Evolutionary conservation across 2,113 vertebrate species (phyloP).

Genomic region (Lethenteron camtschaticum): DNA sequence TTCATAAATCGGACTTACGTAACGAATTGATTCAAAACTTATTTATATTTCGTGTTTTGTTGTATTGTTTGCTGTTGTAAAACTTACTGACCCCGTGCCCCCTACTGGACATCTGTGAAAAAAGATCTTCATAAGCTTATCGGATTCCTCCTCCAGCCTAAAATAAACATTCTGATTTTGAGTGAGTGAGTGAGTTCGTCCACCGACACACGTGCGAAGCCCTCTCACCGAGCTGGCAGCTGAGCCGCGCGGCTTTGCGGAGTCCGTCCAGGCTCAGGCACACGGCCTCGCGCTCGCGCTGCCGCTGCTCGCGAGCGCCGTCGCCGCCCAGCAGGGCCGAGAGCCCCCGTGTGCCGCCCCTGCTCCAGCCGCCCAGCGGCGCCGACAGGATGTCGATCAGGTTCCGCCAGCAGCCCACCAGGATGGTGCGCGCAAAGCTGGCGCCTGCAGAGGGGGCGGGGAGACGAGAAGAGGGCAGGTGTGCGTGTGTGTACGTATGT

Average conservation of each 20-base stretch:
- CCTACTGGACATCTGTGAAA: too few relatives aligned
- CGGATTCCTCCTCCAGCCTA: too few relatives aligned
- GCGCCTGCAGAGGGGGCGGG: constrained; percentile 28
- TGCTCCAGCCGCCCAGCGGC: constrained; percentile 65
- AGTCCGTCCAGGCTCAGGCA: constrained; percentile 78
- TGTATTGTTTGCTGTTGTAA: too few relatives aligned
- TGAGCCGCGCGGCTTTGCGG: constrained; percentile 64
- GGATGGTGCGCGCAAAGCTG: constrained; percentile 64
- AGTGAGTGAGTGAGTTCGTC: not conserved
- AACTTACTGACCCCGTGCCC: too few relatives aligned
- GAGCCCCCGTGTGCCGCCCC: constrained; percentile 60
- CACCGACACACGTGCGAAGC: not conserved
- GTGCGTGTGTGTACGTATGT: too few relatives aligned
- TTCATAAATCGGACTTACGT: too few relatives aligned
- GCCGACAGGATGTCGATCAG: constrained; percentile 76
- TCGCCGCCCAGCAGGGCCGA: constrained; percentile 52
- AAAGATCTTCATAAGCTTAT: too few relatives aligned
- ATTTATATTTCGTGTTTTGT: too few relatives aligned
- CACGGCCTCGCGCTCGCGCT: constrained; percentile 69
- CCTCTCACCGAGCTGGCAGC: constrained; percentile 55
- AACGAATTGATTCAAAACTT: too few relatives aligned
- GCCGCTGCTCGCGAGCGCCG: constrained; percentile 70
- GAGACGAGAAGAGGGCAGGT: too few relatives aligned
- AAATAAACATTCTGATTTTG: too few relatives aligned
- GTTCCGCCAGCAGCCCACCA: constrained; percentile 89